These are phyloP conservation scores for Macropus fuliginosus DNA, from an alignment of 2,797 vertebrate genomes.

Conservation along the genomic window DNA sequence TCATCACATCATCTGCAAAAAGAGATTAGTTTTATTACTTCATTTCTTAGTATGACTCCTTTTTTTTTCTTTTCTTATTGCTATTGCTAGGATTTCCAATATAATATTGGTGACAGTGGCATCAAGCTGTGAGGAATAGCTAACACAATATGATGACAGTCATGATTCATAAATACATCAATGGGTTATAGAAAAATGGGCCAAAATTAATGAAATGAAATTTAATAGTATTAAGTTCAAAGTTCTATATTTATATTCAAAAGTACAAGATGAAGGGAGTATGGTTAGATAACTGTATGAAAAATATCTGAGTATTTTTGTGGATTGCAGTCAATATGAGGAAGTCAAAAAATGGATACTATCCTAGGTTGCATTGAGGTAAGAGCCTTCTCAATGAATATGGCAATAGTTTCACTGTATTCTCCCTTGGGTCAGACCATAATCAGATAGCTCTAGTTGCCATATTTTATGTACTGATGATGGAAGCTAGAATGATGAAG, in stretches of 20 bases:
- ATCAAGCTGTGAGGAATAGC: not conserved
- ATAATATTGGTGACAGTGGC: not conserved
- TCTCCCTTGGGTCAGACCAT: not conserved
- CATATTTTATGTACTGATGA: not conserved
- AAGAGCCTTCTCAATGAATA: not conserved
- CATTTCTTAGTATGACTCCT: not conserved
- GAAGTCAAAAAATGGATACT: not conserved
- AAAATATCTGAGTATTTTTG: not conserved
- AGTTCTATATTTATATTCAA: not conserved
- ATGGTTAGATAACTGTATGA: not conserved
- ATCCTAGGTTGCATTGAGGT: not conserved
- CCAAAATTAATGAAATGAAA: not conserved
- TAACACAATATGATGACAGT: not conserved
- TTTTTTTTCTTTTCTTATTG: not conserved
- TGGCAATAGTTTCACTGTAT: not conserved
- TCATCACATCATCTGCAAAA: not conserved
- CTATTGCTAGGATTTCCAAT: not conserved
- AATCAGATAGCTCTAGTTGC: not conserved
- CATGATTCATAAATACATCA: not conserved
- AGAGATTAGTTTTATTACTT: not conserved
- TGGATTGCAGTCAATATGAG: not conserved
- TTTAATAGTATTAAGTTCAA: not conserved
- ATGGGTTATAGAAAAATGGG: not conserved
- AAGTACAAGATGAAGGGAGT: not conserved
- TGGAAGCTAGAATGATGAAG: not conserved